Evolutionary conservation across 1,140 invertebrate genomes (phyloP), one percentile per base, ranked within the genome.

Genomic region (Drosophila tani): DNA sequence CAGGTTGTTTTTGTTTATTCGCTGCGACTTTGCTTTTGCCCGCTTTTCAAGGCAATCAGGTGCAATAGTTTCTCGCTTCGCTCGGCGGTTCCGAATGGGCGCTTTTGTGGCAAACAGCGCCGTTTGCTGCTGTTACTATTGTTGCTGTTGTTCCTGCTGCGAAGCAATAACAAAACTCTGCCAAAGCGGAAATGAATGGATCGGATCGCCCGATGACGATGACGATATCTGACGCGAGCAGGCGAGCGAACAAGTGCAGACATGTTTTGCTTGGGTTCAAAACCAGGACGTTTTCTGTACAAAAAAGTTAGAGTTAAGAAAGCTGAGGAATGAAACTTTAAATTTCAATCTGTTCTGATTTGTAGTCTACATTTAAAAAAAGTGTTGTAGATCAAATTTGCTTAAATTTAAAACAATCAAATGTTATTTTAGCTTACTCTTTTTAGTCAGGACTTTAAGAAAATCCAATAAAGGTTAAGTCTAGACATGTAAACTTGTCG

Each of bases 41-140:
- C 69, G 66, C 53, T 84, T 84, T 90, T 90, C 85, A 90, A 90
- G 85, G 85, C 85, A 84, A 90, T 90, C 85, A 90, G 85, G 85
- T 90, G 85, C 82, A 90, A 81, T 79, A 90, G 82, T 75, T 88
- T 73, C 64, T 77, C 62, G 53, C 57, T 77, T 77, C 57, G 53
- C 46, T 74, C 79, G 58, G 47, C 65, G 69, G 84, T 87, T 87
- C 84, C 84, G 85, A 90, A 79, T 84, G 84, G 74, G 49, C 77
- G 84, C 81, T 63, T 71, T 71, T 71, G 24, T 45, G 12, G 41
- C 66, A 21, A 21, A 76, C 58, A 55, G 51, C 32, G 51, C 12
- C 17, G 32, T 15, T 70, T 75, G 77, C 59, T 75, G 77, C 59
- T 82, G 57, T 82, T 75, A 64, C 68, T 81, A 51, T 68, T 59